phyloP scores from a whole-genome alignment of 2,888 invertebrate species.

The Lithophane ornitopus region DNA sequence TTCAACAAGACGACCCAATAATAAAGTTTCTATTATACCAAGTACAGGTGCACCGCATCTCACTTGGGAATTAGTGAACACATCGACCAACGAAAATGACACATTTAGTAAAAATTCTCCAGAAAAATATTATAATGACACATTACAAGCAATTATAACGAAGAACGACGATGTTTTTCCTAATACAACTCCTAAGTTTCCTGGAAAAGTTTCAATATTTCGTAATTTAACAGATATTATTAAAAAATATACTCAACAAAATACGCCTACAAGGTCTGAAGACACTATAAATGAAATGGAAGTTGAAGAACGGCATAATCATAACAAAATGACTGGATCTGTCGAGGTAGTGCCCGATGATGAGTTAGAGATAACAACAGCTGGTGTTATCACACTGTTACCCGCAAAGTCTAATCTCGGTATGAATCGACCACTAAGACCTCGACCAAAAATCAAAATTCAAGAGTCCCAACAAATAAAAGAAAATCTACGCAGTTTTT shows the following conservation, averaged over 20 bases:
- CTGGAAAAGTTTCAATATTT: slow-evolving; percentile 86
- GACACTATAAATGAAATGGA: slow-evolving; percentile 67
- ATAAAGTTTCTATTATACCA: slow-evolving; percentile 88
- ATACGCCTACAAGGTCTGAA: slow-evolving; percentile 69
- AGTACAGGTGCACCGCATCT: slow-evolving; percentile 83
- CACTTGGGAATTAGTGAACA: slow-evolving; percentile 91
- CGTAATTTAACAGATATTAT: slow-evolving; percentile 92
- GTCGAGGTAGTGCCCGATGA: slow-evolving; percentile 87
- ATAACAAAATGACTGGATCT: slow-evolving; percentile 82
- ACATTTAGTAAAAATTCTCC: slow-evolving; percentile 83
- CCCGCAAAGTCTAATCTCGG: slow-evolving; percentile 96
- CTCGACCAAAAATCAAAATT: slow-evolving; percentile 89
- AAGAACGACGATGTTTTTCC: slow-evolving; percentile 88
- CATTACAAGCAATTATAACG: slow-evolving; percentile 91
- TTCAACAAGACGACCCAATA: slow-evolving; percentile 84
- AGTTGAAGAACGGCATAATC: slow-evolving; percentile 76
- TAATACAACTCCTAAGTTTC: slow-evolving; percentile 86
- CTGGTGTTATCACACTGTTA: slow-evolving; percentile 91
- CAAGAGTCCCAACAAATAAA: slow-evolving; percentile 76
- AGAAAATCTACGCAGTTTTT: slow-evolving; percentile 82
- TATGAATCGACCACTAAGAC: slow-evolving; percentile 93
- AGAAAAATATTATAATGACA: slow-evolving; percentile 91
- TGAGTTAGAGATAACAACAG: slow-evolving; percentile 83
- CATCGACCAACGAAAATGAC: slow-evolving; percentile 85
- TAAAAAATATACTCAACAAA: slow-evolving; percentile 91